Conservation (phyloP, 2,797 vertebrate genomes). For the Setipinna tenuifilis region DNA sequence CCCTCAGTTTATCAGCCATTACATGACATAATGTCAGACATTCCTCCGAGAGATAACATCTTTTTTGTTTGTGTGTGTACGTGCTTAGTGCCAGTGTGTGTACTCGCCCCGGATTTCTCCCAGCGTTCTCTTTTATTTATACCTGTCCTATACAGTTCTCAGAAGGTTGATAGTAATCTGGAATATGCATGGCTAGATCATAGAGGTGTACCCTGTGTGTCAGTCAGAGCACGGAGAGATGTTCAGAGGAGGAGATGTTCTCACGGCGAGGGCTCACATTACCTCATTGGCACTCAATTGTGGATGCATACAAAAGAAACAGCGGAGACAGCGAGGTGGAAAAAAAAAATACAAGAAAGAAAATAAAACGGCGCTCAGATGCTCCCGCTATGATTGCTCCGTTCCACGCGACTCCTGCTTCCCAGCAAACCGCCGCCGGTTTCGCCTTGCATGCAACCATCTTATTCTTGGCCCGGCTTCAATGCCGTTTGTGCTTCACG, state of each 20-base stretch:
- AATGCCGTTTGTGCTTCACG: neutral
- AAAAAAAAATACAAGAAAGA: neutral
- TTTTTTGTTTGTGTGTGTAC: slow-evolving; percentile 63
- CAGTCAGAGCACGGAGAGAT: neutral
- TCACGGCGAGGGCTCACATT: neutral
- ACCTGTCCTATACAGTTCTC: slow-evolving; percentile 50
- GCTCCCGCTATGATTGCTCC: neutral
- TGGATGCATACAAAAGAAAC: neutral
- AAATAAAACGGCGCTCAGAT: neutral
- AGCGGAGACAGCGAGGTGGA: slow-evolving; percentile 10
- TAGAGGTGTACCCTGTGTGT: neutral
- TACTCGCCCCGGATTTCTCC: no score
- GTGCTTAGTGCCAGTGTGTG: slow-evolving; percentile 56
- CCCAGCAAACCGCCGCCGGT: neutral
- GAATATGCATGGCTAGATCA: slow-evolving; percentile 47
- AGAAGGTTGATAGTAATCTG: slow-evolving; percentile 64
- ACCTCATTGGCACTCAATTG: neutral
- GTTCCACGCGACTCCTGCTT: slow-evolving; percentile 18
- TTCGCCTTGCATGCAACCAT: slow-evolving; percentile 1
- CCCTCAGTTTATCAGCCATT: slow-evolving; percentile 51
- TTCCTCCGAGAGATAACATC: slow-evolving; percentile 49
- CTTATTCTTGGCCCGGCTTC: slow-evolving; percentile 8
- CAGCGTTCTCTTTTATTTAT: no score
- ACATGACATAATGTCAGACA: slow-evolving; percentile 46
- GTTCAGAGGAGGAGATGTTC: neutral